A percentile compares a stretch with the other conserved stretches of the same genome.
These are phyloP conservation scores for Ctenopoma kingsleyae DNA, from an alignment of 2,797 vertebrate genomes.

Conservation along the genomic window DNA sequence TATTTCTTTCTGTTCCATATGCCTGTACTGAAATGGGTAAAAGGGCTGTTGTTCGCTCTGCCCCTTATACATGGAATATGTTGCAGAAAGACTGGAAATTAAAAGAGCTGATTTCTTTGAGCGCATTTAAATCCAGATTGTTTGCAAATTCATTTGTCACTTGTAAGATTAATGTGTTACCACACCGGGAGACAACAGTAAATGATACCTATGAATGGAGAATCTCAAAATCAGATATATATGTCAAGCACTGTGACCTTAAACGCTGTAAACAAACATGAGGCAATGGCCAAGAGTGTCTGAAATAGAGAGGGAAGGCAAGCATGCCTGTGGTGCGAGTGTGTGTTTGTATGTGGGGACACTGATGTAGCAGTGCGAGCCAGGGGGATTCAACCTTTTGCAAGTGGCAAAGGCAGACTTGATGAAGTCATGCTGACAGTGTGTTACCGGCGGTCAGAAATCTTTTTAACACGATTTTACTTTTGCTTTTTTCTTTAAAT, in stretches of 20 bases:
- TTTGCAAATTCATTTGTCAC: too few species aligned
- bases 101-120: too few species aligned
- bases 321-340: background rate
- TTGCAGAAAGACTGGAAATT: too few species aligned
- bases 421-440: conserved; percentile 82
- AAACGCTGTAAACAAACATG: conserved; percentile 53
- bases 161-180: conserved; percentile 27
- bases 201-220: conserved; percentile 27
- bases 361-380: conserved; percentile 62
- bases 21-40: too few species aligned
- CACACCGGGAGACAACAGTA: conserved; percentile 7
- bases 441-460: conserved; percentile 57
- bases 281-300: conserved; percentile 28
- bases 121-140: too few species aligned
- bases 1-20: too few species aligned
- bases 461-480: conserved; percentile 65
- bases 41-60: too few species aligned
- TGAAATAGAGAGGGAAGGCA: conserved; percentile 20
- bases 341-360: conserved; percentile 41
- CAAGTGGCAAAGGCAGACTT: conserved; percentile 81
- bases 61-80: too few species aligned
- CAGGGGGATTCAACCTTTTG: conserved; percentile 78
- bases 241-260: conserved; percentile 47
- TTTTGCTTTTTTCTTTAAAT: conserved; percentile 51
- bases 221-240: conserved; percentile 34